phyloP scores from a whole-genome alignment of 2,797 vertebrate genomes.

The Steatocranus sp. region DNA sequence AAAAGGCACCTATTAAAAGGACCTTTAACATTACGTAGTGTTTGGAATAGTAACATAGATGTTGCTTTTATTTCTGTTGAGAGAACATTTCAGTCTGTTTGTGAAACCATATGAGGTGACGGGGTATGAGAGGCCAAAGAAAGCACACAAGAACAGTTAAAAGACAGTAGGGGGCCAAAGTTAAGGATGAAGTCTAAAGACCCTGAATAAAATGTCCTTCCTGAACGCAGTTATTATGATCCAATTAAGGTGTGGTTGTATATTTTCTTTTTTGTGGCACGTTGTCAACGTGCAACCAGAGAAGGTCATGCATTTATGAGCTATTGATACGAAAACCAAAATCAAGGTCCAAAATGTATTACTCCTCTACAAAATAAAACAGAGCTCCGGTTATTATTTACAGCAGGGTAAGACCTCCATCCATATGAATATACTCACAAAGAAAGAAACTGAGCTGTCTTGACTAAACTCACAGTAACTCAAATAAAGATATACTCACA shows the following conservation, averaged over 20 bases:
- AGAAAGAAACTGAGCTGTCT: neutral
- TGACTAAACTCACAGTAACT: neutral
- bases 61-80: conserved; percentile 34
- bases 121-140: conserved; percentile 47
- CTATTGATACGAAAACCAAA: conserved; percentile 9
- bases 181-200: conserved; percentile 29
- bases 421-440: neutral
- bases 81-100: conserved; percentile 37
- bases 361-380: neutral
- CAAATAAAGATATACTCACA: neutral
- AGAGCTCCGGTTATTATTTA: conserved; percentile 17
- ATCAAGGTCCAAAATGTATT: neutral
- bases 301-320: conserved; percentile 7
- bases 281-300: neutral
- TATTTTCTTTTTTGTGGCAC: neutral
- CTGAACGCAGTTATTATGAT: conserved; percentile 6
- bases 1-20: neutral
- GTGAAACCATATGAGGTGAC: conserved; percentile 50
- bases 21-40: conserved; percentile 2
- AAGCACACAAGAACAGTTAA: conserved; percentile 49
- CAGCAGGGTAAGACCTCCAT: neutral
- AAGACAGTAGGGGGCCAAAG: conserved; percentile 25
- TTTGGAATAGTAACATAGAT: neutral
- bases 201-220: conserved; percentile 9
- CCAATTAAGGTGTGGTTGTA: neutral